Base-by-base conservation (phyloP, 2,888 invertebrate species). In the Aphidius colemani region DNA sequence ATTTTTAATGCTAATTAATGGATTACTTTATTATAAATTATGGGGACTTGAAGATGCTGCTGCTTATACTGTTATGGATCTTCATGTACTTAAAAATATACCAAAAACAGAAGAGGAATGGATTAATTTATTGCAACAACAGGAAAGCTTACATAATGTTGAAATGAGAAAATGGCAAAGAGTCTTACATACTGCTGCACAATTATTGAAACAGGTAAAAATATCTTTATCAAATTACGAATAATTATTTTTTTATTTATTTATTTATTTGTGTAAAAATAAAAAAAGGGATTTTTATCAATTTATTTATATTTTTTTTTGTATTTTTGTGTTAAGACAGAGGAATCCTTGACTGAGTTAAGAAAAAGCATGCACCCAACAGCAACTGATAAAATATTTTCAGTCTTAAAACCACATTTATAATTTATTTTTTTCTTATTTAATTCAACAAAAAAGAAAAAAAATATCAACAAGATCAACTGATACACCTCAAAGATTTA, bases 81-180 rank as follows among this genome's bases (percentile, higher is more conserved):
- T 86, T 65, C 85, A 85, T 67, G 82, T 84, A 71, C 76, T 86
- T 48, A 91, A 90, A 75, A 86, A 88, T 78, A 86, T 89, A 64
- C 92, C 93, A 41, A 88, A 88, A 75, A 87, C 89, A 72, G 89
- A 90, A 78, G 90, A 93, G 75, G 92, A 93, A 78, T 95, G 95
- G 95, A 85, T 92, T 65, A 86, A 88, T 70, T 83, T 94, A 69
- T 82, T 95, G 72, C 91, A 91, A 77, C 89, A 91, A 70, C 95
- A 95, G 84, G 89, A 94, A 82, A 85, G 87, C 63, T 85, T 93
- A 53, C 94, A 95, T 83, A 88, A 91, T 66, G 86, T 89, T 43
- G 93, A 95, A 85, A 86, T 95, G 82, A 88, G 88, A 68, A 91
- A 90, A 76, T 96, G 95, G 95, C 88, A 93, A 72, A 86, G 86